Evolutionary conservation across 1,140 invertebrate genomes (phyloP).

Genomic region (Riptortus pedestris): DNA sequence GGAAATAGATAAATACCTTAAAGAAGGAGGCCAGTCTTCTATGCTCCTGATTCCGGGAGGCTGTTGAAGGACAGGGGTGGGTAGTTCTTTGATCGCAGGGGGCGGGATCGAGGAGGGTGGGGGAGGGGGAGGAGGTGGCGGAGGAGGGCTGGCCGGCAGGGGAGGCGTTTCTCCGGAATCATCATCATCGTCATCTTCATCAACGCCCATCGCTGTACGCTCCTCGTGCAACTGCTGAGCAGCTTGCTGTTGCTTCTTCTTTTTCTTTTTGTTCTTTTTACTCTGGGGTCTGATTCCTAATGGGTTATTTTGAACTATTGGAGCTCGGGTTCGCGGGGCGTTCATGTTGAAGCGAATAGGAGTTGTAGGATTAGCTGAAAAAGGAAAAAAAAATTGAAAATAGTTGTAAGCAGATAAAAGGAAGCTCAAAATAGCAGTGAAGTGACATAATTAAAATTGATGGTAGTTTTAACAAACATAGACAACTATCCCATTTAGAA

Average conservation of each 20-base stretch:
- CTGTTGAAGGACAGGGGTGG: neutral
- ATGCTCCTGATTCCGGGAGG: neutral
- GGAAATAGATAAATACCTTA: conserved; percentile 19
- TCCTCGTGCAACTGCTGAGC: too few species aligned
- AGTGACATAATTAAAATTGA: too few species aligned
- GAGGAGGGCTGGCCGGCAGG: conserved; percentile 23
- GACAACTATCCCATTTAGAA: too few species aligned
- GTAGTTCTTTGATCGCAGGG: neutral
- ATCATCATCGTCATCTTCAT: neutral
- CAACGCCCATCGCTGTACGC: neutral
- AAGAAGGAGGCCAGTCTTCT: conserved; percentile 20
- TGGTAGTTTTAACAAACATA: too few species aligned
- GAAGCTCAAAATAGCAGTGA: too few species aligned
- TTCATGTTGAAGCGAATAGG: conserved; percentile 16
- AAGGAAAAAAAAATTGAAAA: neutral
- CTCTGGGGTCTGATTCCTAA: neutral
- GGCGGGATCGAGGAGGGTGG: conserved; percentile 17
- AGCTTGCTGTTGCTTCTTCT: conserved; percentile 8
- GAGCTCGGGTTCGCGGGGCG: neutral
- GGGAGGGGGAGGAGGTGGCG: conserved; percentile 21
- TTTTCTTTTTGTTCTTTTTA: neutral
- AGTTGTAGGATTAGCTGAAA: neutral
- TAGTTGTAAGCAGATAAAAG: too few species aligned
- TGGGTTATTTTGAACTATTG: neutral
- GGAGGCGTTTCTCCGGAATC: conserved; percentile 18